These are phyloP conservation scores for Melolontha melolontha DNA, from an alignment of 2,888 invertebrate genomes.

Conservation along the genomic window DNA sequence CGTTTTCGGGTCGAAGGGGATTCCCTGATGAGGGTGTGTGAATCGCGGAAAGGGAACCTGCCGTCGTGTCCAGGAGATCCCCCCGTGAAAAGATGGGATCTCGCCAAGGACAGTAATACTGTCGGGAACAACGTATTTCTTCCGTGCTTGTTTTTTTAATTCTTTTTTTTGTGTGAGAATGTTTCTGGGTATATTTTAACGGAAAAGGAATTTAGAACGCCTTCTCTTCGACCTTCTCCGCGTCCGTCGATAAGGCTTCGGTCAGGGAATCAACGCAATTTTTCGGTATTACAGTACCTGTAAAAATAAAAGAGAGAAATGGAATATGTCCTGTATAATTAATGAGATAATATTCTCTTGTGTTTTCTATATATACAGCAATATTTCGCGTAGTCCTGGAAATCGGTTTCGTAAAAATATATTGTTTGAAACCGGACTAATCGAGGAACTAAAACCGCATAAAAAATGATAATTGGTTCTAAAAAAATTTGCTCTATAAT, in stretches of 20 bases:
- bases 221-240: constrained; percentile 83
- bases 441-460: no score
- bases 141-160: constrained; percentile 5
- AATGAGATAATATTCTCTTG: background rate
- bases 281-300: constrained; percentile 90
- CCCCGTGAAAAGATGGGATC: constrained; percentile 12
- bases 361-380: no score
- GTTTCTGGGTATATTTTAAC: background rate
- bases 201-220: constrained; percentile 63
- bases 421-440: no score
- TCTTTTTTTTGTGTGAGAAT: constrained; percentile 8
- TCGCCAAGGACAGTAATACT: constrained; percentile 40
- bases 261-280: constrained; percentile 84
- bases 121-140: constrained; percentile 38
- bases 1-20: constrained; percentile 2
- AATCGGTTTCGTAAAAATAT: no score
- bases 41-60: constrained; percentile 10
- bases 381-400: no score
- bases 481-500: no score
- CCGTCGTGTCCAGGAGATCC: constrained; percentile 31
- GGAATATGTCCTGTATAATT: background rate
- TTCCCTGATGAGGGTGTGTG: constrained; percentile 1
- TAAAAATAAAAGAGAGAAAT: constrained; percentile 48
- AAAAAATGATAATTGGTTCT: no score
- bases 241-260: constrained; percentile 83